Evolutionary conservation across 2,888 invertebrate genomes (phyloP).

Genomic region (Melanargia galathea): DNA sequence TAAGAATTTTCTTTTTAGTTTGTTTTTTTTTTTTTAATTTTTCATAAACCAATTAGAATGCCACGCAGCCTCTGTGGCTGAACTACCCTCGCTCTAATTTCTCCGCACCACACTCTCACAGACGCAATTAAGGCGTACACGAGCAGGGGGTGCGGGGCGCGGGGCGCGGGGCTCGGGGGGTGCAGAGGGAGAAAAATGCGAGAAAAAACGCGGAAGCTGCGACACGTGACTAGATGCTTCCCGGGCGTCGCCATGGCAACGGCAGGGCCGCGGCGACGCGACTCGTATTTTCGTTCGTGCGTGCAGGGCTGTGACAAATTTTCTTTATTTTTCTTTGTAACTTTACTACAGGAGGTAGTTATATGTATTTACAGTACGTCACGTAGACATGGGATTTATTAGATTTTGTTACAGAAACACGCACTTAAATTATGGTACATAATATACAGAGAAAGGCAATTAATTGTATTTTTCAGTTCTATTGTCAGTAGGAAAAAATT

Average conservation of each 20-base stretch:
- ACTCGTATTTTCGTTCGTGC: conserved; percentile 42
- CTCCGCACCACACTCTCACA: conserved; percentile 82
- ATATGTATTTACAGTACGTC: not conserved
- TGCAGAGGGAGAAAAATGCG: conserved; percentile 45
- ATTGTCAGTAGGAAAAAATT: not conserved
- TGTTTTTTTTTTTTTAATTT: not conserved
- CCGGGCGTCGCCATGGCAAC: conserved; percentile 76
- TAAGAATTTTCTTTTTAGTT: too few species aligned
- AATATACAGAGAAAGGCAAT: not conserved
- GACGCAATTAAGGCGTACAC: conserved; percentile 82
- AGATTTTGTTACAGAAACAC: not conserved
- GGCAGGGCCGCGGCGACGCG: conserved; percentile 48
- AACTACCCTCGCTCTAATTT: conserved; percentile 75
- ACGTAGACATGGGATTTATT: conserved; percentile 12
- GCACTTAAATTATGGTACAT: not conserved
- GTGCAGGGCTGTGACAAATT: conserved; percentile 27
- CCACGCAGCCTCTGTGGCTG: conserved; percentile 52
- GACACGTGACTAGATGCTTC: conserved; percentile 81
- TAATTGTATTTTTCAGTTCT: not conserved
- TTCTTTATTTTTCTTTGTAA: conserved; percentile 20
- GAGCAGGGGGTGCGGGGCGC: conserved; percentile 55
- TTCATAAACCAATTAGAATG: conserved; percentile 6
- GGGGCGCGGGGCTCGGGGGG: too few species aligned
- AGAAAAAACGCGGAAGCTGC: conserved; percentile 74
- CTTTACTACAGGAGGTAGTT: not conserved